Evolutionary conservation across 2,113 vertebrate genomes (phyloP).

Genomic region (Pithys albifrons): DNA sequence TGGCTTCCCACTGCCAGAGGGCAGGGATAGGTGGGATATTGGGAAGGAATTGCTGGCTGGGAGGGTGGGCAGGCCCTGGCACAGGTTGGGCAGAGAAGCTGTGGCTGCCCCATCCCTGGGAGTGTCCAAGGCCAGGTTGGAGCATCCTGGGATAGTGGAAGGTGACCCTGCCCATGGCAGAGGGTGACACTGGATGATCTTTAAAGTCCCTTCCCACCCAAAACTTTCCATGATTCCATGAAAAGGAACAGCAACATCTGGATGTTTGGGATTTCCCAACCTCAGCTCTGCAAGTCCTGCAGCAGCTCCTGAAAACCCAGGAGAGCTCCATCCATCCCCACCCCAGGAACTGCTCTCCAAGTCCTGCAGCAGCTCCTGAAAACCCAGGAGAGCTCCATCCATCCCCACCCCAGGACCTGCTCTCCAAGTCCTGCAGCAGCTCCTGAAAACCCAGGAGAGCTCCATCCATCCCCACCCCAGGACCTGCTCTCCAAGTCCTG

Average conservation of each 20-base stretch:
- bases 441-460: neutral
- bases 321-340: neutral
- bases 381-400: neutral
- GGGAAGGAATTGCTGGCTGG: too few species aligned
- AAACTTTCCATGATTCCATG: neutral
- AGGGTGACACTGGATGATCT: accelerated
- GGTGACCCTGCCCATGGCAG: neutral
- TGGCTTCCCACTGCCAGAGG: neutral
- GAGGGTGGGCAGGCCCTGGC: neutral
- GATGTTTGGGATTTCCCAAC: neutral
- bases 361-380: too few species aligned
- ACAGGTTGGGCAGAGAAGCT: neutral
- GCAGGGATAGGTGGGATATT: too few species aligned
- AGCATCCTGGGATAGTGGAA: neutral
- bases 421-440: too few species aligned
- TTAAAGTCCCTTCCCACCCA: neutral
- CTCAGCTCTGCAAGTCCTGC: neutral
- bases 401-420: too few species aligned
- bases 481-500: neutral
- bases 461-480: neutral
- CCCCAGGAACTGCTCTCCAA: neutral
- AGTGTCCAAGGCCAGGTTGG: too few species aligned
- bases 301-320: neutral
- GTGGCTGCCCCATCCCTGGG: too few species aligned
- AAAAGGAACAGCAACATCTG: neutral